Percentiles rank a stretch among this genome's conserved stretches.
Conservation (phyloP, 2,113 vertebrate species). For the Trachemys scripta region DNA sequence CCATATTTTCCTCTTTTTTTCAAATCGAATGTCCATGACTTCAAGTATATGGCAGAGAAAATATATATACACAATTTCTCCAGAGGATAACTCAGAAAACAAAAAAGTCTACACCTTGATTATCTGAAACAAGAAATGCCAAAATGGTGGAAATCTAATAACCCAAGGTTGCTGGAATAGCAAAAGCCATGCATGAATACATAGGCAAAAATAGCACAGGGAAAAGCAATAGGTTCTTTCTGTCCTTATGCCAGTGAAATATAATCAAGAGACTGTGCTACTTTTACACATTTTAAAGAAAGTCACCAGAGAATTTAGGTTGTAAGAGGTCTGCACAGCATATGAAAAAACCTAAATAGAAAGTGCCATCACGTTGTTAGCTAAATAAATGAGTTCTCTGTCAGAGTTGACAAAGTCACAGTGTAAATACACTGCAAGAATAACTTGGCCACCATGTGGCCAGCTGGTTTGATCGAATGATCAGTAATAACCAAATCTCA, state of each 20-base stretch:
- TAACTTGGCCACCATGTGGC: constrained; percentile 43
- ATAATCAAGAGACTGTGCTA: constrained; percentile 57
- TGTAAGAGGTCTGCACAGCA: not conserved
- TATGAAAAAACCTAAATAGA: constrained; percentile 58
- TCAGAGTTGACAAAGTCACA: constrained; percentile 49
- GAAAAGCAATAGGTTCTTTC: constrained; percentile 47
- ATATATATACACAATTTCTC: not conserved
- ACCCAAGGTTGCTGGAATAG: not conserved
- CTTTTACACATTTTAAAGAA: constrained; percentile 53
- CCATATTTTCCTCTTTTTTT: not conserved
- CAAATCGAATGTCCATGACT: not conserved
- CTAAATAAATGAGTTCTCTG: constrained; percentile 58
- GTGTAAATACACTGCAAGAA: constrained; percentile 45
- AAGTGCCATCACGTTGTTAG: constrained; percentile 18
- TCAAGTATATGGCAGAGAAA: not conserved
- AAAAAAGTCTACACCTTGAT: not conserved
- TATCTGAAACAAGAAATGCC: constrained; percentile 33
- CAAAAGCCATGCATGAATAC: constrained; percentile 17
- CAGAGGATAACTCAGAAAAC: constrained; percentile 8
- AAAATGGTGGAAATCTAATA: constrained; percentile 7
- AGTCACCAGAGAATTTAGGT: constrained; percentile 48
- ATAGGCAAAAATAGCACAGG: constrained; percentile 21
- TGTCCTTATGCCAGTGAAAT: constrained; percentile 47
- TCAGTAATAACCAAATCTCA: constrained; percentile 32
- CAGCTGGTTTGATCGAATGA: constrained; percentile 37